Percentiles rank a stretch among this genome's conserved stretches.
These are phyloP conservation scores for Peribatodes rhomboidaria DNA, from an alignment of 2,888 invertebrate genomes.

Conservation along the genomic window DNA sequence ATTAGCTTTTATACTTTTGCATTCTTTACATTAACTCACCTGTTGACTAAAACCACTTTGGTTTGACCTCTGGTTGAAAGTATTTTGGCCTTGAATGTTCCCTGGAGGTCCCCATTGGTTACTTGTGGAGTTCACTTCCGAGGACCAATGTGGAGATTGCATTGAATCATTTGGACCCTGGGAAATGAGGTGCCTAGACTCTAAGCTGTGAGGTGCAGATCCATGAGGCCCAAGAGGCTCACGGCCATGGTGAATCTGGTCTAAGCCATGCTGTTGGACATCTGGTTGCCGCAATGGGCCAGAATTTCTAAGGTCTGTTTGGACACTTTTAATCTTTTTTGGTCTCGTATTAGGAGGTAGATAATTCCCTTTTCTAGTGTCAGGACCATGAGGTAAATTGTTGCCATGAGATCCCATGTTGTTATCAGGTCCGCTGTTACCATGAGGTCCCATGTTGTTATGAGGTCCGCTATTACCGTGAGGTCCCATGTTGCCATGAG, in stretches of 20 bases:
- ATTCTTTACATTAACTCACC: slow-evolving; percentile 26
- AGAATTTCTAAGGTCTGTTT: background rate
- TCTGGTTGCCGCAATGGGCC: slow-evolving; percentile 7
- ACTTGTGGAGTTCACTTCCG: slow-evolving; percentile 10
- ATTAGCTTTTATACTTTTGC: too few relatives aligned
- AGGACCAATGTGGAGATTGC: slow-evolving; percentile 8
- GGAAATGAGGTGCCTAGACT: slow-evolving; percentile 11
- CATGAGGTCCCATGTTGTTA: background rate
- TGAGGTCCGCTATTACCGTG: background rate
- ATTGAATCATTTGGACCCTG: slow-evolving; percentile 11
- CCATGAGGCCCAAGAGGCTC: slow-evolving; percentile 17
- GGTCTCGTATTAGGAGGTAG: slow-evolving; percentile 6
- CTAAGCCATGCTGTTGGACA: slow-evolving; percentile 2
- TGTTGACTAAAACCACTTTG: slow-evolving; percentile 24
- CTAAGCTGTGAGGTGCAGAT: slow-evolving; percentile 4
- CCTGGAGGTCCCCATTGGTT: slow-evolving; percentile 22
- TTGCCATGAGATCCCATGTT: background rate
- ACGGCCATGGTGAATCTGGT: slow-evolving; percentile 3
- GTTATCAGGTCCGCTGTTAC: background rate
- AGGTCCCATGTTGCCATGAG: too few relatives aligned
- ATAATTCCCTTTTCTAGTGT: slow-evolving; percentile 16
- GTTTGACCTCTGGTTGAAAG: slow-evolving; percentile 23
- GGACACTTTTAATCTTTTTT: background rate
- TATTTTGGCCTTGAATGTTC: slow-evolving; percentile 4
- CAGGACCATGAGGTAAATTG: background rate